phyloP scores from a whole-genome alignment of 1,140 invertebrate species.

The Antheraea pernyi region DNA sequence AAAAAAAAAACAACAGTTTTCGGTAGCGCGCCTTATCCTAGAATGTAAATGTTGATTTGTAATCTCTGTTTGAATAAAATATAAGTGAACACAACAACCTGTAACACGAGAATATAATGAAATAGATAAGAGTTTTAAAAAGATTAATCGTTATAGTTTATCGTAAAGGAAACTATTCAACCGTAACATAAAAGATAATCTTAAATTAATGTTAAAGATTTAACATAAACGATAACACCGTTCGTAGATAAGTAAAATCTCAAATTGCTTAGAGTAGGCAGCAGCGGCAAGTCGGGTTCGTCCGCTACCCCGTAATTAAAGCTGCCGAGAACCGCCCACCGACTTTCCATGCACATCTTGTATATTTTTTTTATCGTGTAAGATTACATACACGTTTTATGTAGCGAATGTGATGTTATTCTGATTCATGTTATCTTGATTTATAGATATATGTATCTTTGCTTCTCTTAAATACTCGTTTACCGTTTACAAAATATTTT shows the following conservation, averaged over 20 bases:
- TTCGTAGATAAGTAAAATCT: conserved; percentile 17
- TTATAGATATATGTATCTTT: background rate
- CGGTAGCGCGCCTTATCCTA: no score
- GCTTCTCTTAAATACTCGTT: background rate
- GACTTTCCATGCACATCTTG: conserved; percentile 23
- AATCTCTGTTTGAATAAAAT: background rate
- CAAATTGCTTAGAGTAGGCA: conserved; percentile 13
- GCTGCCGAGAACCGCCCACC: conserved; percentile 37
- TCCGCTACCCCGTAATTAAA: conserved; percentile 39
- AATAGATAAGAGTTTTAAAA: background rate
- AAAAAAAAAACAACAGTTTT: no score
- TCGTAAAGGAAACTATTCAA: conserved; percentile 1
- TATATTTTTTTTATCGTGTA: conserved; percentile 17
- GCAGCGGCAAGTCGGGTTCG: conserved; percentile 21
- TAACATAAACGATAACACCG: conserved; percentile 10
- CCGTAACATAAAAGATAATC: conserved; percentile 1
- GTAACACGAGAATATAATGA: background rate
- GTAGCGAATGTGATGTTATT: background rate
- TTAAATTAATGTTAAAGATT: conserved; percentile 9
- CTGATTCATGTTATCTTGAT: background rate
- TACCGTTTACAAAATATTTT: no score
- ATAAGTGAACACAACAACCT: background rate
- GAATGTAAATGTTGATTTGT: no score
- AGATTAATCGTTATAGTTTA: background rate
- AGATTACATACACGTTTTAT: conserved; percentile 16